Percentiles rank a stretch among this genome's conserved stretches.
Conservation (phyloP, 2,888 invertebrate genomes). For the Nesidiocoris tenuis region DNA sequence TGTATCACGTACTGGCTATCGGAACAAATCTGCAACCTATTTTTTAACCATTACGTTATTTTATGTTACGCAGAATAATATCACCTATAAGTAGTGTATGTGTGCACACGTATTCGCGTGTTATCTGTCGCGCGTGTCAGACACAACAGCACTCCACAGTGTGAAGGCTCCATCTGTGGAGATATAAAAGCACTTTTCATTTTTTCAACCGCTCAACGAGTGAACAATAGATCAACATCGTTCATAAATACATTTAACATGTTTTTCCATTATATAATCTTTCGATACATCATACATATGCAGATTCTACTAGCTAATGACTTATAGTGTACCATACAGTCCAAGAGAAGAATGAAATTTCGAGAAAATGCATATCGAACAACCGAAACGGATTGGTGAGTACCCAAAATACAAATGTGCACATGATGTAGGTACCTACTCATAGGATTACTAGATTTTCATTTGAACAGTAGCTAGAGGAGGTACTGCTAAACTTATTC, state of each 20-base stretch:
- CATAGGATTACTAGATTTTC: no score
- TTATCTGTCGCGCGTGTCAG: not conserved
- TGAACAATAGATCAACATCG: not conserved
- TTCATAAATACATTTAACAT: constrained; percentile 16
- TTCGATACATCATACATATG: constrained; percentile 27
- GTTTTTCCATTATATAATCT: constrained; percentile 29
- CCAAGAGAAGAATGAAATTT: constrained; percentile 23
- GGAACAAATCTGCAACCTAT: not conserved
- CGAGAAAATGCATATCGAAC: no score
- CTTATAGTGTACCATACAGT: constrained; percentile 27
- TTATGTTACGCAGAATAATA: not conserved
- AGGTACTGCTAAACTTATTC: no score
- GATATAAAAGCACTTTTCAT: not conserved
- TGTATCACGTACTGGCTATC: no score
- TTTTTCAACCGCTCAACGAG: not conserved
- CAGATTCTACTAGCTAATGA: constrained; percentile 28
- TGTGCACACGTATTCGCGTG: not conserved
- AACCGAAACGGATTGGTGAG: no score
- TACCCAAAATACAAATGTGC: no score
- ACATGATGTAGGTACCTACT: no score
- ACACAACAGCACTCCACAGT: not conserved
- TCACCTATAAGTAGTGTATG: not conserved
- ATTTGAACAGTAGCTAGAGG: no score
- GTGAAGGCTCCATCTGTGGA: not conserved
- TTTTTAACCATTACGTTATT: not conserved